Conservation (phyloP, 2,888 invertebrate genomes). For the Drosophila anceps region DNA sequence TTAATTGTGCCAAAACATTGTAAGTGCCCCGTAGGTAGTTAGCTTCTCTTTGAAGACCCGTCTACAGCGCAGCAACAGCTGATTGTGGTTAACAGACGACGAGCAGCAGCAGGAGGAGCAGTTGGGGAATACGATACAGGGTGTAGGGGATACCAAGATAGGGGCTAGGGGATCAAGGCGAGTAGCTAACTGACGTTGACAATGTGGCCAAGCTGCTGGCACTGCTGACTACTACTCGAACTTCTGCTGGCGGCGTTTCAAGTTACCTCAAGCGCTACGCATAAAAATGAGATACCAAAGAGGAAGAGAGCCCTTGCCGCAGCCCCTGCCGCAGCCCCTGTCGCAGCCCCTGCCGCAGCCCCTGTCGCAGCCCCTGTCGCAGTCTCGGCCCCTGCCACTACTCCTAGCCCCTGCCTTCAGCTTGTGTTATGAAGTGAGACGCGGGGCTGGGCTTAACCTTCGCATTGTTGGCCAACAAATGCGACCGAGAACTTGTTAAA, state of each 20-base stretch:
- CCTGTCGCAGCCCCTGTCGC: slow-evolving; percentile 1
- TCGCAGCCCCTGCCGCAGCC: not conserved
- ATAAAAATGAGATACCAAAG: slow-evolving; percentile 45
- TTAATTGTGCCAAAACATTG: slow-evolving; percentile 78
- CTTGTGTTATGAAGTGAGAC: slow-evolving; percentile 66
- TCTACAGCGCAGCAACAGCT: slow-evolving; percentile 63
- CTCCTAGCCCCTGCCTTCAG: slow-evolving; percentile 20
- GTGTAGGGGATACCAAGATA: not conserved
- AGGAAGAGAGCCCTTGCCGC: slow-evolving; percentile 28
- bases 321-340: not conserved
- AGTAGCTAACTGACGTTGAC: slow-evolving; percentile 66
- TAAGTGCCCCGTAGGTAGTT: slow-evolving; percentile 72
- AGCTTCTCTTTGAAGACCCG: slow-evolving; percentile 57
- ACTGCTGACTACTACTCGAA: slow-evolving; percentile 49
- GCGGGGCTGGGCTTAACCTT: slow-evolving; percentile 63
- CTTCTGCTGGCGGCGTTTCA: slow-evolving; percentile 66
- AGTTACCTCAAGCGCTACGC: slow-evolving; percentile 71
- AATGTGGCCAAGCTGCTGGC: slow-evolving; percentile 56
- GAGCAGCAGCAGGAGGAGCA: not conserved
- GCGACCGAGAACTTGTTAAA: slow-evolving; percentile 77
- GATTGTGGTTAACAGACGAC: slow-evolving; percentile 49
- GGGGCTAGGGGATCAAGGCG: slow-evolving; percentile 15
- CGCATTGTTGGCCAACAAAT: slow-evolving; percentile 79
- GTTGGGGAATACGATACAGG: slow-evolving; percentile 3
- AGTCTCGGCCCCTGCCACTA: not conserved